Evolutionary conservation across 2,888 invertebrate genomes (phyloP), one percentile per base, ranked within the genome.

Genomic region (Apamea anceps): DNA sequence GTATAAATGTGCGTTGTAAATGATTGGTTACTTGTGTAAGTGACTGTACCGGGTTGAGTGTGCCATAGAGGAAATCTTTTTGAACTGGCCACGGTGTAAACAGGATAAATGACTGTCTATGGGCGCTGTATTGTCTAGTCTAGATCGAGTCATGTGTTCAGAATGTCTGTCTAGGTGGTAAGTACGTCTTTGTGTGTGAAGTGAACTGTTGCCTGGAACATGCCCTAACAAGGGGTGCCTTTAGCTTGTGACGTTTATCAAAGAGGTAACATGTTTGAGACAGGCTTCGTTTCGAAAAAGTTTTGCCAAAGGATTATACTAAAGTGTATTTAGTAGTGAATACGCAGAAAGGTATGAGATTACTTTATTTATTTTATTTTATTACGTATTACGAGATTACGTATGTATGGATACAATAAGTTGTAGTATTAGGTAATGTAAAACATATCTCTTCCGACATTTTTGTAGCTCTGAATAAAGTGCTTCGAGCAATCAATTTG

Each of bases 51-150:
- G 15, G 7, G 77, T 80, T 80, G 67, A 80, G 32, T 70, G 75
- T 78, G 42, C 73, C n/a, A 45, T 48, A 42, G 42, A 79, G 79
- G 74, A 88, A 84, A 79, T 78, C 67, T 79, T 88, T 85, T 80
- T n/a, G 54, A 80, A 81, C 80, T 86, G 62, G 72, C 51, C 65
- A 70, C 75, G 68, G 70, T 70, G 77, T 84, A 75, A 85, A 84
- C 77, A 81, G 81, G 85, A 87, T 81, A 87, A 85, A 85, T 85
- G 68, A 48, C 42, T 76, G 71, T 73, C 60, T 76, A 77, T 85
- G 75, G 75, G 28, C 71, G 72, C 57, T 71, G 72, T 80, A 83
- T 80, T 86, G 75, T 78, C 73, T 85, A 78, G 79, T 79, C 85
- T 82, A 82, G 85, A 80, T 74, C 25, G 72, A 68, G 79, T 45